Evolutionary conservation across 2,113 vertebrate species (phyloP), one percentile per base, ranked within the genome.

Genomic region (Rutilus rutilus): DNA sequence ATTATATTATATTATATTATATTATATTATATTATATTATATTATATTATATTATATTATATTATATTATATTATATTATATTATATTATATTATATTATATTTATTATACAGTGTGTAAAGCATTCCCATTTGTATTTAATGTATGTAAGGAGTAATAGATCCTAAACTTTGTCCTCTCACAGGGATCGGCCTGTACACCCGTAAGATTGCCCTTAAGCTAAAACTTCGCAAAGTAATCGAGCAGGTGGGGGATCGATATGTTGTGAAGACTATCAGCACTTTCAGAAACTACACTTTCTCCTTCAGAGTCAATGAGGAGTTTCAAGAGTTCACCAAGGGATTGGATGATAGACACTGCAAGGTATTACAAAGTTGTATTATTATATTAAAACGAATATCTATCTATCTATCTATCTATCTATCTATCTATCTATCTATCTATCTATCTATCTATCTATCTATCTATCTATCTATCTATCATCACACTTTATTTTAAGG

Each of bases 261-360:
- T 78, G 86, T 89, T 30, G 94, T 98, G 91, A 96, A 95, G 62
- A 98, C 96, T 0, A 45, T 88, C n/a, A 97, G 95, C 91, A 91
- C 91, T 27, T 93, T 98, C 64, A 91, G 93, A 83, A 97, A 94
- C 89, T 97, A 98, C 50, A 77, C 64, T 0, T 12, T 97, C n/a
- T 89, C 94, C 69, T 98, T 97, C 89, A 95, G 84, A 87, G 78
- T 96, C 19, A 95, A 93, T 59, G 89, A 97, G 79, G 96, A 96
- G 86, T 97, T 97, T 91, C 92, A 96, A 2, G 97, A 98, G 92
- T 96, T 95, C 45, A 97, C 94, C n/a, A 91, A 96, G 89, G 96
- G 97, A 6, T 84, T 98, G 89, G 97, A 99, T 90, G 95, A 96
- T 85, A 95, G 96, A 78, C 95, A 95, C 85, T 94, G 96, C 89